Percentiles rank a stretch among this genome's conserved stretches.
These are phyloP conservation scores for Hemibagrus wyckioides DNA, from an alignment of 2,113 vertebrate genomes.

Conservation along the genomic window DNA sequence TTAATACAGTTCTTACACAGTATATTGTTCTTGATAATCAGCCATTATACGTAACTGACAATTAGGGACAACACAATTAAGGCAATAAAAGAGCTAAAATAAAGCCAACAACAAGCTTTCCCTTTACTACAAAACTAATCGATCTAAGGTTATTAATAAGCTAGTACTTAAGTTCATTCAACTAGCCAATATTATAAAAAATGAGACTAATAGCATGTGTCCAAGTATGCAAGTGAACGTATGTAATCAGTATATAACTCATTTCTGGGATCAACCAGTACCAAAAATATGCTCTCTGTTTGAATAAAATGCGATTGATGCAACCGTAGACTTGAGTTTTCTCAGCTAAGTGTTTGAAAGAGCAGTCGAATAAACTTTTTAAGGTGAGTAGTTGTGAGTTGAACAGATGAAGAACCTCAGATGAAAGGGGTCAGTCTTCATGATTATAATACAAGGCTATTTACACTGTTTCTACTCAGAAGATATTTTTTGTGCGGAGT, in stretches of 20 bases:
- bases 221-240: no score
- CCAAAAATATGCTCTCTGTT: not conserved
- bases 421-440: not conserved
- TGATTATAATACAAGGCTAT: not conserved
- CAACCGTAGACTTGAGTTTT: not conserved
- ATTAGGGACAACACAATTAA: not conserved
- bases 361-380: not conserved
- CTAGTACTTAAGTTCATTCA: not conserved
- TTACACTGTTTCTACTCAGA: not conserved
- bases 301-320: not conserved
- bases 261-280: not conserved
- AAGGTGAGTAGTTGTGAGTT: not conserved
- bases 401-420: not conserved
- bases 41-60: not conserved
- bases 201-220: not conserved
- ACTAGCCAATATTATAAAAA: not conserved
- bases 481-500: not conserved
- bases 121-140: not conserved
- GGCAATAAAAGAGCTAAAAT: not conserved
- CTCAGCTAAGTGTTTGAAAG: not conserved
- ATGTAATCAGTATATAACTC: not conserved
- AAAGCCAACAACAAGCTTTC: not conserved
- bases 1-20: not conserved
- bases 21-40: not conserved
- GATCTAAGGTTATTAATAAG: not conserved